Evolutionary conservation across 2,113 vertebrate species (phyloP).

Genomic region (Cryptotis parvus): DNA sequence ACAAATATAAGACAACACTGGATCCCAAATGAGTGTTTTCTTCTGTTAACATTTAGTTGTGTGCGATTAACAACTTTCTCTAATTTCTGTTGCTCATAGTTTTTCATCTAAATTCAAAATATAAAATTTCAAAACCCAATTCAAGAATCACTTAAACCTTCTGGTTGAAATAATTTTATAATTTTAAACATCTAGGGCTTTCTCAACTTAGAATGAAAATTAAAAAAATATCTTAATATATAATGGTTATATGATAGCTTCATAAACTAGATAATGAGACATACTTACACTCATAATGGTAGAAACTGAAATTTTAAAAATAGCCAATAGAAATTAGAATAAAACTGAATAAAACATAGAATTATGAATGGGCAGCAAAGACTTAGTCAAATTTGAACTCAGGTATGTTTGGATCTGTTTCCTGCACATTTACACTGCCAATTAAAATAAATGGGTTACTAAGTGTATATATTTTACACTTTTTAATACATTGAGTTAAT

Average conservation of each 20-base stretch:
- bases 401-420: too few relatives aligned
- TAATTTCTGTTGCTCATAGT: not conserved
- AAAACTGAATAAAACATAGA: not conserved
- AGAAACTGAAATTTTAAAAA: conserved; percentile 34
- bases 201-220: not conserved
- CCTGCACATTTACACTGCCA: too few relatives aligned
- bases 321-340: conserved; percentile 44
- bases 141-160: not conserved
- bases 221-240: not conserved
- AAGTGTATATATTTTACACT: too few relatives aligned
- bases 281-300: not conserved
- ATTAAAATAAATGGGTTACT: too few relatives aligned
- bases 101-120: too few relatives aligned
- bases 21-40: not conserved
- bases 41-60: not conserved
- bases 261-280: not conserved
- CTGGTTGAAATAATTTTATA: conserved; percentile 7
- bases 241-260: not conserved
- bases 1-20: not conserved
- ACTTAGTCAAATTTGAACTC: too few relatives aligned
- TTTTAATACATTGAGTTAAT: too few relatives aligned
- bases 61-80: not conserved
- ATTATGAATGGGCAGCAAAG: too few relatives aligned
- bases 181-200: not conserved
- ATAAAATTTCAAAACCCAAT: not conserved